phyloP scores from a whole-genome alignment of 2,888 invertebrate species.

The Hoplodrina blanda region DNA sequence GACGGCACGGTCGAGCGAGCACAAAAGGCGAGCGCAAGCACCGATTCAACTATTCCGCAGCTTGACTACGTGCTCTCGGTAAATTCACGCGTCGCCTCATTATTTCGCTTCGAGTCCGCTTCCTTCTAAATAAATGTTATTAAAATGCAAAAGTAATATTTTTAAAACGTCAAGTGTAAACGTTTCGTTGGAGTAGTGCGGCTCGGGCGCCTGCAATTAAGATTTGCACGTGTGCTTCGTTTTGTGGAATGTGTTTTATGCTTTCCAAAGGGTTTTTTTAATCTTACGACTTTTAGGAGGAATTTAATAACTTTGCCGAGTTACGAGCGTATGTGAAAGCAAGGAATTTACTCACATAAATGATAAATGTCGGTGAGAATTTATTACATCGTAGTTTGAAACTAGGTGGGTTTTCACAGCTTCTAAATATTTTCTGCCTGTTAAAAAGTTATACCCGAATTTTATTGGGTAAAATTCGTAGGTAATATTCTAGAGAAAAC shows the following conservation, averaged over 20 bases:
- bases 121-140: conserved; percentile 83
- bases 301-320: conserved; percentile 66
- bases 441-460: conserved; percentile 12
- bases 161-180: conserved; percentile 79
- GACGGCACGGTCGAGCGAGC: conserved; percentile 73
- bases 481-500: conserved; percentile 19
- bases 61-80: conserved; percentile 59
- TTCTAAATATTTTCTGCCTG: conserved; percentile 2
- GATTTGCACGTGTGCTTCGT: conserved; percentile 73
- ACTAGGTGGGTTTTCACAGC: background rate
- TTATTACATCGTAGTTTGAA: conserved; percentile 13
- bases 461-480: conserved; percentile 8
- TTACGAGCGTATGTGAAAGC: conserved; percentile 31
- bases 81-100: conserved; percentile 83
- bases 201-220: conserved; percentile 78
- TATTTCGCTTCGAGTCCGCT: conserved; percentile 81
- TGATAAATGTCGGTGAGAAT: conserved; percentile 21
- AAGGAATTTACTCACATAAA: conserved; percentile 29
- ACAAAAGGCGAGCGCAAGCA: conserved; percentile 69
- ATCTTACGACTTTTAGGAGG: conserved; percentile 60
- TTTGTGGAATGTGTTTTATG: conserved; percentile 69
- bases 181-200: conserved; percentile 67
- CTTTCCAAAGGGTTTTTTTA: conserved; percentile 68
- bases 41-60: conserved; percentile 67
- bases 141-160: conserved; percentile 85